These are phyloP conservation scores for Acestrorhynchus altus DNA, from an alignment of 2,797 vertebrate species.

Conservation along the genomic window DNA sequence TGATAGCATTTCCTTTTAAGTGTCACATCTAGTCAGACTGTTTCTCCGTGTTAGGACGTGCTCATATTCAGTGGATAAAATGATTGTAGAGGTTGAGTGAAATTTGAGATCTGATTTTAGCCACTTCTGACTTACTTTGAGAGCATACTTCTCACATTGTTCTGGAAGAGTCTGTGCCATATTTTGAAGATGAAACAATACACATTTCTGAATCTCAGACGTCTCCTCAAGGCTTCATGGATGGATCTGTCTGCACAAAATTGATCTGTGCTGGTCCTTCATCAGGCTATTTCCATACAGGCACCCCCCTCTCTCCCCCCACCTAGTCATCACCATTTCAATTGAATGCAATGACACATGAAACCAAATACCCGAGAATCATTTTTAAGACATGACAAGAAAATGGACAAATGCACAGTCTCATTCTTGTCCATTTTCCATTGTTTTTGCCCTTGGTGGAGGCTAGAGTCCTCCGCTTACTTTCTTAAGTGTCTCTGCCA, in stretches of 20 bases:
- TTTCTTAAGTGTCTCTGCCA: conserved; percentile 26
- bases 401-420: not conserved
- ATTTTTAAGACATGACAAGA: not conserved
- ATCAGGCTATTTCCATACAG: not conserved
- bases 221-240: not conserved
- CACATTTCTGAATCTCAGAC: not conserved
- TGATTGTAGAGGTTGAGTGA: not conserved
- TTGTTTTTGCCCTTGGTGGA: not conserved
- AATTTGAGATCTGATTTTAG: not conserved
- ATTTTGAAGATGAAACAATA: not conserved
- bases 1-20: too few relatives aligned
- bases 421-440: not conserved
- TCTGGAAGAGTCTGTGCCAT: not conserved
- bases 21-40: too few relatives aligned
- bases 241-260: conserved; percentile 15
- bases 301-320: too few relatives aligned
- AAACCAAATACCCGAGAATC: not conserved
- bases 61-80: not conserved
- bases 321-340: not conserved
- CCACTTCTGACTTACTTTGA: not conserved
- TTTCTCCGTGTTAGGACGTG: not conserved
- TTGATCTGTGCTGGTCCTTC: not conserved
- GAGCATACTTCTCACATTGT: not conserved
- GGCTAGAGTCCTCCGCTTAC: conserved; percentile 21
- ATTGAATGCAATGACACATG: not conserved